These are phyloP conservation scores for Anthophora plumipes DNA, from an alignment of 2,888 invertebrate genomes.

Conservation along the genomic window DNA sequence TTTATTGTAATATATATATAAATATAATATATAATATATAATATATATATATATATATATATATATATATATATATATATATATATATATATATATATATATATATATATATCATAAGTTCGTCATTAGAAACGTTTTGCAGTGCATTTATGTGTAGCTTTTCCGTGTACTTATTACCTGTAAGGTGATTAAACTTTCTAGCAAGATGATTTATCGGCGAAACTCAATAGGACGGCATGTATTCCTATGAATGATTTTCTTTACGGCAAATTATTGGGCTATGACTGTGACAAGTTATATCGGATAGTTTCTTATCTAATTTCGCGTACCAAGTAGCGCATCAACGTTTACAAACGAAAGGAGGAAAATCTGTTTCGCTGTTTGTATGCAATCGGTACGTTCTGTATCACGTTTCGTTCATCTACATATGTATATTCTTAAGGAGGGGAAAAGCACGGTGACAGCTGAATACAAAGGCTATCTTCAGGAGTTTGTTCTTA, in stretches of 20 bases:
- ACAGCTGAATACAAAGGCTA: no score
- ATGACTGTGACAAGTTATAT: not conserved
- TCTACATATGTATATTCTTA: no score
- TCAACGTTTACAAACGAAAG: not conserved
- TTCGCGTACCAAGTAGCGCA: not conserved
- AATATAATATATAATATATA: no score
- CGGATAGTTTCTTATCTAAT: slow-evolving; percentile 11
- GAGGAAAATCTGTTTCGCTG: slow-evolving; percentile 9
- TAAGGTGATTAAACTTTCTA: slow-evolving; percentile 39
- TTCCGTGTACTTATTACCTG: slow-evolving; percentile 4
- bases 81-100: no score
- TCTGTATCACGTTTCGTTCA: slow-evolving; percentile 5
- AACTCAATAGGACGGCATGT: slow-evolving; percentile 2
- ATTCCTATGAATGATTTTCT: slow-evolving; percentile 11
- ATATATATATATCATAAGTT: not conserved
- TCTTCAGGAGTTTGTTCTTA: no score
- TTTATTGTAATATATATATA: no score
- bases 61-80: no score
- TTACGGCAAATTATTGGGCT: slow-evolving; percentile 18
- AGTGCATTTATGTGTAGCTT: not conserved
- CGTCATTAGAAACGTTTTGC: not conserved
- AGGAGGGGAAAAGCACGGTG: no score
- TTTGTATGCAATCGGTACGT: slow-evolving; percentile 21
- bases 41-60: no score
- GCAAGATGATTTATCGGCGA: slow-evolving; percentile 47